A percentile compares a stretch with the other conserved stretches of the same genome.
Evolutionary conservation across 2,888 invertebrate species (phyloP).

Genomic region (Xanthostigma xanthostigma): DNA sequence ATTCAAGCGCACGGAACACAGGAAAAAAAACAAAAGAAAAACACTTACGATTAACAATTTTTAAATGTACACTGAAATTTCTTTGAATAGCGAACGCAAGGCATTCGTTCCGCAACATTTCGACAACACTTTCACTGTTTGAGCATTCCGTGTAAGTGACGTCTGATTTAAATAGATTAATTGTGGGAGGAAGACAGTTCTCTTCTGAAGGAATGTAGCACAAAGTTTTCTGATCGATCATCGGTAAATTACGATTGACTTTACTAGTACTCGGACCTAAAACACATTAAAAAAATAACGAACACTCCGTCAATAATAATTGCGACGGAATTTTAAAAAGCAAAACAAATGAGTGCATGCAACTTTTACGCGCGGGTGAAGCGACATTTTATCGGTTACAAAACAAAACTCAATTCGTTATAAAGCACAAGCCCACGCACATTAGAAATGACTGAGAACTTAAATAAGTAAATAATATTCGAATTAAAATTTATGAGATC

Average conservation of each 20-base stretch:
- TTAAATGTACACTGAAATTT: slow-evolving; percentile 58
- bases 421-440: too few species aligned
- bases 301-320: too few species aligned
- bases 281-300: background rate
- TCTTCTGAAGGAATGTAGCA: slow-evolving; percentile 39
- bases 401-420: too few species aligned
- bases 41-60: slow-evolving; percentile 57
- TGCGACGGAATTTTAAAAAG: too few species aligned
- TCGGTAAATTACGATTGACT: slow-evolving; percentile 25
- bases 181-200: slow-evolving; percentile 38
- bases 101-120: slow-evolving; percentile 41
- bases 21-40: slow-evolving; percentile 1
- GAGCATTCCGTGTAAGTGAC: slow-evolving; percentile 36
- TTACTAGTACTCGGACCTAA: slow-evolving; percentile 1
- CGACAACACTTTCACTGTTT: slow-evolving; percentile 38
- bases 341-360: too few species aligned
- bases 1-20: background rate
- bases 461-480: too few species aligned
- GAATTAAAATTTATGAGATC: too few species aligned
- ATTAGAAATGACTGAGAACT: too few species aligned
- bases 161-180: slow-evolving; percentile 37
- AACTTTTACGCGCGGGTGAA: too few species aligned
- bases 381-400: too few species aligned
- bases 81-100: slow-evolving; percentile 59
- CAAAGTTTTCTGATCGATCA: slow-evolving; percentile 33